Percentiles rank a stretch among this genome's conserved stretches.
phyloP scores from a whole-genome alignment of 92 coral and sea anemone species.

The Blastomussa wellsi region DNA sequence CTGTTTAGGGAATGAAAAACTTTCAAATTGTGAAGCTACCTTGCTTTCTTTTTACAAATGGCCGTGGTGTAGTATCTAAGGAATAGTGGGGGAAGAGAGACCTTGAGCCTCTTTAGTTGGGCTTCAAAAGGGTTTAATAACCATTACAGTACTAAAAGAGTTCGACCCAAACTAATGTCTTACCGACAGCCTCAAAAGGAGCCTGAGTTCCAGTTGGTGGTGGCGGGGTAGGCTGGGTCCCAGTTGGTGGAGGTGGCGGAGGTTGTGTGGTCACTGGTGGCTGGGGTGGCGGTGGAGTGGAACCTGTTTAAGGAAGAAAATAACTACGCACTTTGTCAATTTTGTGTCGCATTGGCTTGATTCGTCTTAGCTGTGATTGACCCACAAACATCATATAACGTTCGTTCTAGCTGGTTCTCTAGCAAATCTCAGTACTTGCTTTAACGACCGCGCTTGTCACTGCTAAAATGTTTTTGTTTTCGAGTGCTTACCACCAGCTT shows the following conservation, averaged over 20 bases:
- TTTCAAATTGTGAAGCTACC: too few relatives aligned
- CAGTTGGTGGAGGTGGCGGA: constrained; percentile 11
- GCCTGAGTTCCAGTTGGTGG: constrained; percentile 36
- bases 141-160: background rate
- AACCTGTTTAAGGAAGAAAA: background rate
- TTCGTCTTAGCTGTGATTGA: too few relatives aligned
- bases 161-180: background rate
- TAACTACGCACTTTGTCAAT: background rate
- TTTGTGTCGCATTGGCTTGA: too few relatives aligned
- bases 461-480: too few relatives aligned
- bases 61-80: background rate
- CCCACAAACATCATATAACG: too few relatives aligned
- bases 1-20: too few relatives aligned
- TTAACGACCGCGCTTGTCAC: too few relatives aligned
- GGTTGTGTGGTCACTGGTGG: constrained; percentile 6
- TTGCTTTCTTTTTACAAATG: too few relatives aligned
- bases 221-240: constrained; percentile 38
- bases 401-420: too few relatives aligned
- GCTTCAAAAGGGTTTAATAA: background rate
- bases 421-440: too few relatives aligned
- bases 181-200: constrained; percentile 63
- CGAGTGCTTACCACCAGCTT: too few relatives aligned
- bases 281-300: constrained; percentile 26
- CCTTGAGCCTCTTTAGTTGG: background rate
- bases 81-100: background rate